phyloP scores from a whole-genome alignment of 2,113 vertebrate genomes.

The Haemorhous mexicanus region DNA sequence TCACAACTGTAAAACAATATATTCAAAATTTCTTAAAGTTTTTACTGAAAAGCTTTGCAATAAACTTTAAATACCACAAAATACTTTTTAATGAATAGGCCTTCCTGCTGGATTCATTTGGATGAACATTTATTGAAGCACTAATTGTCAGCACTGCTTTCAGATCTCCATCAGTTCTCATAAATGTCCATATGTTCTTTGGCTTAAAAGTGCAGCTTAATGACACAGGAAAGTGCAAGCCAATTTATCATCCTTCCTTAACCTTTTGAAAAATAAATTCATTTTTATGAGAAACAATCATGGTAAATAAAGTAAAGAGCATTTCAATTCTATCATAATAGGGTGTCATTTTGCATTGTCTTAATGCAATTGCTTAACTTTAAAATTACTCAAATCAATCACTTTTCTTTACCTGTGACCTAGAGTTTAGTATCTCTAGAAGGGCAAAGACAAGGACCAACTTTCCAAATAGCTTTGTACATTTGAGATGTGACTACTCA shows the following conservation, averaged over 20 bases:
- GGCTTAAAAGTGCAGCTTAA: slow-evolving; percentile 77
- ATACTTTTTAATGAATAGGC: slow-evolving; percentile 36
- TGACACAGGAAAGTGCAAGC: slow-evolving; percentile 78
- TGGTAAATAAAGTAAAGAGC: slow-evolving; percentile 45
- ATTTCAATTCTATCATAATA: slow-evolving; percentile 26
- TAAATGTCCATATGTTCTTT: slow-evolving; percentile 71
- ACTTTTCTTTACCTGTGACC: not conserved
- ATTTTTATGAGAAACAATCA: slow-evolving; percentile 50
- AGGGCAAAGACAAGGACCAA: not conserved
- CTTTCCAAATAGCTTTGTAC: not conserved
- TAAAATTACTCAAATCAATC: not conserved
- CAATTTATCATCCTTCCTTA: slow-evolving; percentile 79
- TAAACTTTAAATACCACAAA: slow-evolving; percentile 24
- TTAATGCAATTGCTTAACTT: not conserved
- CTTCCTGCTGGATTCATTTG: slow-evolving; percentile 61
- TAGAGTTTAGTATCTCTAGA: not conserved
- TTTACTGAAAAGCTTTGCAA: not conserved
- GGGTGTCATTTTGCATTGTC: not conserved
- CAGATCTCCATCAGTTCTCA: slow-evolving; percentile 58
- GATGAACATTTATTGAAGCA: slow-evolving; percentile 75
- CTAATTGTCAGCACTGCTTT: slow-evolving; percentile 77
- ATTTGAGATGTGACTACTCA: not conserved
- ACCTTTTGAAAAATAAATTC: slow-evolving; percentile 62
- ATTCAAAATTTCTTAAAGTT: not conserved
- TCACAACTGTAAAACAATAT: not conserved